These are phyloP conservation scores for Chloroclystis v-ata DNA, from an alignment of 2,888 invertebrate genomes.

Conservation along the genomic window DNA sequence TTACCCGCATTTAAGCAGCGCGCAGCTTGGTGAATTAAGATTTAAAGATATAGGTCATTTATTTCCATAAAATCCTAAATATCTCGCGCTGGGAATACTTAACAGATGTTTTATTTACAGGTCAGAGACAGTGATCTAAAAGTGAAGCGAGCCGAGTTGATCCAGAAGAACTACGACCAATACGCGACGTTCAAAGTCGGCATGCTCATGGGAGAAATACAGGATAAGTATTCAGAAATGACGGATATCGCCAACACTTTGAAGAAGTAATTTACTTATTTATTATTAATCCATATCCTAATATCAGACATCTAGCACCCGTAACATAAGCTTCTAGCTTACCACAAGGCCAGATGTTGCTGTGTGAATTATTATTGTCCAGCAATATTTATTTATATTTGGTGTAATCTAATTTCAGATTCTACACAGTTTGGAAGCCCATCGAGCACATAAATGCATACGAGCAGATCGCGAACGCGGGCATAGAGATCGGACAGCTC, in stretches of 20 bases:
- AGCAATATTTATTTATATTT: too few relatives aligned
- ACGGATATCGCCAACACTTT: slow-evolving; percentile 46
- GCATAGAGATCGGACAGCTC: slow-evolving; percentile 50
- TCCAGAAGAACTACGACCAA: slow-evolving; percentile 45
- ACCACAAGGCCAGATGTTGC: too few relatives aligned
- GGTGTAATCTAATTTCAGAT: too few relatives aligned
- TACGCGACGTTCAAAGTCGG: slow-evolving; percentile 48
- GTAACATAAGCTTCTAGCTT: too few relatives aligned
- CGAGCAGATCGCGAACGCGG: slow-evolving; percentile 59
- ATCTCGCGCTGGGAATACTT: too few relatives aligned
- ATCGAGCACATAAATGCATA: slow-evolving; percentile 66
- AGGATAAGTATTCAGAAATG: slow-evolving; percentile 51
- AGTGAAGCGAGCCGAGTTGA: slow-evolving; percentile 49
- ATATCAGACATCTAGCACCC: too few relatives aligned
- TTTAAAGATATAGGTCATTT: too few relatives aligned
- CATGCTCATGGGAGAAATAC: slow-evolving; percentile 50
- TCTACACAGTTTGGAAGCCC: slow-evolving; percentile 52
- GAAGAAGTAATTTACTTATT: slow-evolving; percentile 10
- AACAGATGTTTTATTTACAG: not conserved
- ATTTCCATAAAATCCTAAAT: too few relatives aligned
- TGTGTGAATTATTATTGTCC: too few relatives aligned
- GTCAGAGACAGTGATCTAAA: slow-evolving; percentile 54
- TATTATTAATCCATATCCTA: too few relatives aligned
- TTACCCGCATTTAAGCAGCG: too few relatives aligned
- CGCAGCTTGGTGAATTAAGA: too few relatives aligned